Evolutionary conservation across 2,797 vertebrate genomes (phyloP).

Genomic region (Anguilla obscura): DNA sequence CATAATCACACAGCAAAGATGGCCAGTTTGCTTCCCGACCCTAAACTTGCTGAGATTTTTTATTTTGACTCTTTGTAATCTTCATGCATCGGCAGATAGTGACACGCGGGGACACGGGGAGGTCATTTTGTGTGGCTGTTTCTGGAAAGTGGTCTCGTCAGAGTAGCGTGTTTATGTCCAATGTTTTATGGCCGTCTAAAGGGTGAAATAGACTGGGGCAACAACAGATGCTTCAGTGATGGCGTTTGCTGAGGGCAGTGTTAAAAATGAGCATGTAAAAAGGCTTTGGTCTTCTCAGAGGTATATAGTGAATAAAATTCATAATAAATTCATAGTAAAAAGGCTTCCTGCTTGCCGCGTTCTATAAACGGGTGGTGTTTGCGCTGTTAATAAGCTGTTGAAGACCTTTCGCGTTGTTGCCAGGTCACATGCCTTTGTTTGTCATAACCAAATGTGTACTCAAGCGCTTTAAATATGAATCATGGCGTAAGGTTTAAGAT

Average conservation of each 20-base stretch:
- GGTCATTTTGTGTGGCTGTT: conserved; percentile 24
- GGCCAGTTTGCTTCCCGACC: background rate
- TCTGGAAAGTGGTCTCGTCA: conserved; percentile 28
- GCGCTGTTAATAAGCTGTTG: background rate
- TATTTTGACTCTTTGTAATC: conserved; percentile 13
- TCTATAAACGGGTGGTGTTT: background rate
- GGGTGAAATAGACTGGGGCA: conserved; percentile 21
- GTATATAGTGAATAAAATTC: background rate
- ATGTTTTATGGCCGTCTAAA: conserved; percentile 11
- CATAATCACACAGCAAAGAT: background rate
- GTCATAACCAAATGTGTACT: background rate
- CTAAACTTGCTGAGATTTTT: background rate
- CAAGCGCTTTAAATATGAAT: background rate
- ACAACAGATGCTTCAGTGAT: conserved; percentile 7
- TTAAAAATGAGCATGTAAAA: background rate
- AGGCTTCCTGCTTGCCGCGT: background rate
- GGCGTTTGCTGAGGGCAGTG: background rate
- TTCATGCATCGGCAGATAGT: conserved; percentile 13
- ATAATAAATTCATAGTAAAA: background rate
- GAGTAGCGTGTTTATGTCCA: conserved; percentile 6
- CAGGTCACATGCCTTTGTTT: background rate
- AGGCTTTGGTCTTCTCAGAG: background rate
- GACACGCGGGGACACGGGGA: background rate
- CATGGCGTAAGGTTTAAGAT: background rate
- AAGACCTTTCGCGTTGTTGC: background rate